Evolutionary conservation across 2,797 vertebrate species (phyloP), one percentile per base, ranked within the genome.

Genomic region (Poecilia gillii): DNA sequence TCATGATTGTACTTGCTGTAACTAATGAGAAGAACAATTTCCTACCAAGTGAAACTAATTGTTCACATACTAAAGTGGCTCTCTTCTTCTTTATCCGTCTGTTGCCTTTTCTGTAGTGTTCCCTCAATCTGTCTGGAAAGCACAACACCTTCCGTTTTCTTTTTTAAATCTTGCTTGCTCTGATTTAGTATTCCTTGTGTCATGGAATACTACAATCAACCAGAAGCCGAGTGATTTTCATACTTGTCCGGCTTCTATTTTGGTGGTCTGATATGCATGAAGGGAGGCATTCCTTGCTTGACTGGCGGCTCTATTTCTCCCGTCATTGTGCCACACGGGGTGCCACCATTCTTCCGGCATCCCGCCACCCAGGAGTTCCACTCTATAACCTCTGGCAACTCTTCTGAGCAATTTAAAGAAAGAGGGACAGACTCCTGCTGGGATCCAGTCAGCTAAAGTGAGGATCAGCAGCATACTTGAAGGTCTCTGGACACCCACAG

Each of bases 21-120:
- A 89, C 70, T 88, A 87, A 87, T 85, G 77, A 90, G 86, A 83
- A 87, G 83, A 91, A 82, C 84, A 85, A 90, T 86, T 88, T 84
- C 84, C 73, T 82, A 64, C 84, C 77, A 85, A 91, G 85, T 88
- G 82, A 82, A 89, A 86, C 72, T 80, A 74, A 0, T 51, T 74
- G 83, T 87, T 89, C 85, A 74, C 85, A 92, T 86, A 73, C 73
- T 81, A 81, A 90, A 89, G 47, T 74, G 53, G 72, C 1, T 13
- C 49, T 80, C 74, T 79, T 76, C 51, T 51, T 57, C 31, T 59
- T 41, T 74, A 45, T 28, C 23, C 3, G 0, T 53, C 72, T 73
- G 28, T 71, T 59, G 41, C 59, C 7, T 18, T 9, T 33, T 75
- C 62, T 43, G 23, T 41, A 64, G 13, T 20, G 18, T 64, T 36